Percentiles rank a stretch among this genome's conserved stretches.
Evolutionary conservation across 1,140 invertebrate genomes (phyloP).

Genomic region (Polyergus mexicanus): DNA sequence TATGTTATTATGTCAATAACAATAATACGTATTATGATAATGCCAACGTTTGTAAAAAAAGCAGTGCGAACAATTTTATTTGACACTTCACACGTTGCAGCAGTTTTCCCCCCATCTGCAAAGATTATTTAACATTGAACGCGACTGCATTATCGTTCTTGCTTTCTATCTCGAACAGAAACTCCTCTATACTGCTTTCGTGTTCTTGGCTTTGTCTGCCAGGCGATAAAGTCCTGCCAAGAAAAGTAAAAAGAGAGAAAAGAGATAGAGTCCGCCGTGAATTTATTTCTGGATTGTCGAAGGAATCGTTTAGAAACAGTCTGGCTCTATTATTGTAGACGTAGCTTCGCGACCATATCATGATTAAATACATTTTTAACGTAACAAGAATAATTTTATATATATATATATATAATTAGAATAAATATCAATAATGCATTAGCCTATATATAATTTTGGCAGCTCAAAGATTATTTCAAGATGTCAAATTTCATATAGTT

Average conservation of each 20-base stretch:
- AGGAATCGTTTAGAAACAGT: slow-evolving; percentile 32
- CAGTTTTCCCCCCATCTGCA: background rate
- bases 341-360: background rate
- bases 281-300: slow-evolving; percentile 53
- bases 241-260: slow-evolving; percentile 11
- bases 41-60: background rate
- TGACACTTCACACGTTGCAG: slow-evolving; percentile 12
- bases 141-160: background rate
- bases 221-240: slow-evolving; percentile 42
- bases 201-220: slow-evolving; percentile 51
- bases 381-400: background rate
- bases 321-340: slow-evolving; percentile 15
- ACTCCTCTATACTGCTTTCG: slow-evolving; percentile 50
- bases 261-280: slow-evolving; percentile 26
- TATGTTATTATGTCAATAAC: too few species aligned
- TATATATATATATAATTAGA: too few species aligned
- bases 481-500: too few species aligned
- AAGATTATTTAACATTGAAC: slow-evolving; percentile 25
- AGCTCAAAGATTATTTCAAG: too few species aligned
- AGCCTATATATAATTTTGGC: too few species aligned
- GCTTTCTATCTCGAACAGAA: slow-evolving; percentile 24
- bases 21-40: too few species aligned
- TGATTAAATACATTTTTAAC: slow-evolving; percentile 7
- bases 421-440: too few species aligned
- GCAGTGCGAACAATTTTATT: background rate